Base-by-base conservation (phyloP, 2,888 invertebrate genomes). In the Drosophila anomalipes region DNA sequence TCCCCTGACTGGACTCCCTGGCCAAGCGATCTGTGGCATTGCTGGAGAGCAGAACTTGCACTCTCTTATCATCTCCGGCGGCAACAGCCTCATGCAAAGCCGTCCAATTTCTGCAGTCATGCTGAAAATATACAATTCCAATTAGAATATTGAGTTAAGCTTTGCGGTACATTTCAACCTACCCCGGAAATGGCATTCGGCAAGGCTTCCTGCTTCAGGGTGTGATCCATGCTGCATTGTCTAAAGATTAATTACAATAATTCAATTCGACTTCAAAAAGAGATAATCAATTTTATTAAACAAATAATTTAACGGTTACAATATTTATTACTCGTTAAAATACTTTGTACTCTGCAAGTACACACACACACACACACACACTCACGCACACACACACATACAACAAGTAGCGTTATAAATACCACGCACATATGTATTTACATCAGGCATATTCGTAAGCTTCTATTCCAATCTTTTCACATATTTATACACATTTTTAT, bases 1-100 rank as follows among this genome's bases (percentile, higher is more conserved):
- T 99, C 74, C 98, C 98, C 94, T 98, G 97, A 97, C 84, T 89
- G 16, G 89, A 85, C 70, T 93, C 93, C 80, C 92, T 93, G 67
- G 86, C 82, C 74, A 91, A 81, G 10, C 92, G 91, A 77, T 92
- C 92, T 0, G 83, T 88, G 0, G 83, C 88, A 60, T 87, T 91
- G 65, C 89, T 86, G 51, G 86, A 78, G 26, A 93, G 67, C 33
- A 93, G 77, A 6, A 90, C 80, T 68, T 92, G 86, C 35, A 93
- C 73, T 4, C 86, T 79, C 37, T 85, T 86, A 49, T 92, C 92
- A 69, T 93, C 91, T n/a, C 92, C 93, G 16, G 80, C 82, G 22
- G 87, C 87, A 37, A 89, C 91, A 3, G 92, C 92, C 65, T 93
- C 90, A 65, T 93, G 93, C 44, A 93, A 77, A 16, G 86, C 77